phyloP scores from a whole-genome alignment of 2,113 vertebrate genomes.

The Prionailurus bengalensis region DNA sequence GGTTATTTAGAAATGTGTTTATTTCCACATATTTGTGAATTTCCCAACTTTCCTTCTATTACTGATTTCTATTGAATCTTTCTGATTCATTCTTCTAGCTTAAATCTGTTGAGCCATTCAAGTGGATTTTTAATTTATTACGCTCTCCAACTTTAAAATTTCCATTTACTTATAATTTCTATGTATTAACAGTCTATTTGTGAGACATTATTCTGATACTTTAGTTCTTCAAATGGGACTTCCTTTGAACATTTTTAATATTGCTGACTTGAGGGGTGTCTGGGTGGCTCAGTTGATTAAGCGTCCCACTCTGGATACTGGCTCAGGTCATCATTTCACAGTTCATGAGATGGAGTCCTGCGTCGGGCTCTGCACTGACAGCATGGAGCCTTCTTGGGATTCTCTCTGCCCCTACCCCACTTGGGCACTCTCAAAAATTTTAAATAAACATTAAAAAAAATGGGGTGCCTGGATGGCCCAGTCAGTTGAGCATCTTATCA shows the following conservation, averaged over 20 bases:
- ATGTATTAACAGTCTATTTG: not conserved
- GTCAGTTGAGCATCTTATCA: too few relatives aligned
- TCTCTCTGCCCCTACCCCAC: too few relatives aligned
- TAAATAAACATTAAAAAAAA: too few relatives aligned
- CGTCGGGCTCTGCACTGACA: too few relatives aligned
- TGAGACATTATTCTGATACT: not conserved
- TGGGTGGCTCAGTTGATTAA: too few relatives aligned
- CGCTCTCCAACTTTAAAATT: not conserved
- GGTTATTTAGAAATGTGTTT: not conserved
- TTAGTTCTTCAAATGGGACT: not conserved
- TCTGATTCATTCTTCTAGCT: not conserved
- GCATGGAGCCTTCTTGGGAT: too few relatives aligned
- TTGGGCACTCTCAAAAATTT: too few relatives aligned
- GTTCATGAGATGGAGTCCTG: too few relatives aligned
- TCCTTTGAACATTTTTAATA: constrained; percentile 10
- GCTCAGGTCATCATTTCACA: too few relatives aligned
- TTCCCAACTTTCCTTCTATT: not conserved
- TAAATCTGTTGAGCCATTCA: not conserved
- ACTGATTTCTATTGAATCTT: not conserved
- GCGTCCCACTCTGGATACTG: too few relatives aligned
- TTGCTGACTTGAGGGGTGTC: not conserved
- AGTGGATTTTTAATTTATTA: constrained; percentile 15
- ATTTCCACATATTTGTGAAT: not conserved
- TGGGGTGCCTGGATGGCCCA: too few relatives aligned
- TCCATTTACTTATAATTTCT: not conserved